phyloP scores from a whole-genome alignment of 2,113 vertebrate species.

The Melanotaenia duboulayi region DNA sequence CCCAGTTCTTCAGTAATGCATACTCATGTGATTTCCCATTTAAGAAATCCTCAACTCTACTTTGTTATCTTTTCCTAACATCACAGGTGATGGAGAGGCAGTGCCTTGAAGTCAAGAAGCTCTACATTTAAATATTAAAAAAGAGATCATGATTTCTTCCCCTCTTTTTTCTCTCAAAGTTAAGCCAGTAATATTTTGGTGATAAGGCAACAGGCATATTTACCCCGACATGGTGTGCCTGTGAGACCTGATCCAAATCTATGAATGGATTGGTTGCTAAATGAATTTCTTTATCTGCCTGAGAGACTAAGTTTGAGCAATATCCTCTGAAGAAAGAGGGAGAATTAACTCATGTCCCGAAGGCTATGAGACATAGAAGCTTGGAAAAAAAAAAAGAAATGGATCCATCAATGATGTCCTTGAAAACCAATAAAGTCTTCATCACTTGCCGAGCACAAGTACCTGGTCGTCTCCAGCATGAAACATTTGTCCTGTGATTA shows the following conservation, averaged over 20 bases:
- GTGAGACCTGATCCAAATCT: conserved; percentile 71
- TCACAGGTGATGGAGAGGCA: conserved; percentile 34
- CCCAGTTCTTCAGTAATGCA: background rate
- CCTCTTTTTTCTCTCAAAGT: conserved; percentile 11
- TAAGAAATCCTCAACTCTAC: conserved; percentile 23
- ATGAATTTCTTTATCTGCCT: conserved; percentile 75
- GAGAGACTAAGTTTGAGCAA: conserved; percentile 62
- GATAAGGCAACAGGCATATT: conserved; percentile 73
- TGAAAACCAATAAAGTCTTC: conserved; percentile 44
- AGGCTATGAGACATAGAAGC: conserved; percentile 19
- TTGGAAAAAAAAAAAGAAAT: conserved; percentile 42
- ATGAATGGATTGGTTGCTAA: conserved; percentile 68
- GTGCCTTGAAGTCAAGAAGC: conserved; percentile 43
- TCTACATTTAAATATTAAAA: conserved; percentile 58
- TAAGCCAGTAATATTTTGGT: conserved; percentile 62
- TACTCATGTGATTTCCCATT: conserved; percentile 39
- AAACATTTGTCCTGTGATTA: conserved; percentile 27
- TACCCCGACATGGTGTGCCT: conserved; percentile 61
- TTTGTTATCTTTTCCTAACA: conserved; percentile 23
- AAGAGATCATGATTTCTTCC: conserved; percentile 35
- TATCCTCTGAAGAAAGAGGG: conserved; percentile 65
- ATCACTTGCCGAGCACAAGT: background rate
- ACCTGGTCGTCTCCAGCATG: conserved; percentile 27
- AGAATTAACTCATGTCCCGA: conserved; percentile 55
- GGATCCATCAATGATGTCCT: conserved; percentile 44